phyloP scores from a whole-genome alignment of 2,797 vertebrate species.

The Anguilla obscura region DNA sequence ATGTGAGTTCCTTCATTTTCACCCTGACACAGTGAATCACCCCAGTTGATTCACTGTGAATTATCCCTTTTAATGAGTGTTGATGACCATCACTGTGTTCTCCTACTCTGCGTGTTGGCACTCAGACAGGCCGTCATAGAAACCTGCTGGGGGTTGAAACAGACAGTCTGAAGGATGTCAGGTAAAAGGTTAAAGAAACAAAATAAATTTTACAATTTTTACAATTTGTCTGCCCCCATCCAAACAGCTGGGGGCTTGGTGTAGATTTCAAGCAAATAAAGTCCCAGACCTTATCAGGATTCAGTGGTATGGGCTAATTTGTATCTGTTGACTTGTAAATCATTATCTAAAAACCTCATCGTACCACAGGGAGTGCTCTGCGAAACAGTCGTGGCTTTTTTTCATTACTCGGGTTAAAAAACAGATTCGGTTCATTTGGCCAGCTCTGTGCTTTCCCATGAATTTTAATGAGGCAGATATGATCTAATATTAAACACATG shows the following conservation, averaged over 20 bases:
- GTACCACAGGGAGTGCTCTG: conserved; percentile 65
- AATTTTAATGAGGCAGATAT: conserved; percentile 69
- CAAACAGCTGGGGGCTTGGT: conserved; percentile 47
- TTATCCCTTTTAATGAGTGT: background rate
- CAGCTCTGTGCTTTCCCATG: conserved; percentile 58
- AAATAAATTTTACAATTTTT: conserved; percentile 12
- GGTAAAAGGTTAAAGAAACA: conserved; percentile 30
- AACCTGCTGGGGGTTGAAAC: background rate
- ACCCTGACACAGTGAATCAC: background rate
- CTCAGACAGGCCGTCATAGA: background rate
- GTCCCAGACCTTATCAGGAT: conserved; percentile 58
- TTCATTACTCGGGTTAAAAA: conserved; percentile 65
- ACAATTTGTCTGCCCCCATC: background rate
- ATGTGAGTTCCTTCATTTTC: background rate
- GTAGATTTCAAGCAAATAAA: conserved; percentile 56
- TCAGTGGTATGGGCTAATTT: conserved; percentile 68
- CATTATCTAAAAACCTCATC: conserved; percentile 63
- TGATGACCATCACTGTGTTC: background rate
- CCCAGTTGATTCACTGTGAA: background rate
- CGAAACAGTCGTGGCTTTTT: conserved; percentile 59
- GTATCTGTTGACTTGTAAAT: conserved; percentile 63
- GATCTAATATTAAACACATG: conserved; percentile 54
- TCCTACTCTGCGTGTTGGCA: background rate
- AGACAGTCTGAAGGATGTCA: background rate
- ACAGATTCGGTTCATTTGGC: conserved; percentile 64